These are phyloP conservation scores for Gymnothorax javanicus DNA, from an alignment of 2,797 vertebrate species.

Conservation along the genomic window DNA sequence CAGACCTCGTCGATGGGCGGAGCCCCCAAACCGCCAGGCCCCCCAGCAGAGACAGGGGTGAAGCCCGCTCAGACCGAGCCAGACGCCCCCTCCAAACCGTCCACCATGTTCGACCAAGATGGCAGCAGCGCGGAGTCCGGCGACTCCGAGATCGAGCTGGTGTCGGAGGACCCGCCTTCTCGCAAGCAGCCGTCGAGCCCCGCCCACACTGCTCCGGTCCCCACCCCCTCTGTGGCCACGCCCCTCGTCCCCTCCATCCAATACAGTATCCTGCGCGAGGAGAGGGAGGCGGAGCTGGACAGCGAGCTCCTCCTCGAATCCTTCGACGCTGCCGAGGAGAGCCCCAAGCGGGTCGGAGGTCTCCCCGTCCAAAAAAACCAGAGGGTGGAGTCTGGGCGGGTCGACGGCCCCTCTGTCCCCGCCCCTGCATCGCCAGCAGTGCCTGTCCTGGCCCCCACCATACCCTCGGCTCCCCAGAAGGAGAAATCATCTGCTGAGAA, in stretches of 20 bases:
- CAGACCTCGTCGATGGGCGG: constrained; percentile 11
- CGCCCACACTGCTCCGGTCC: background rate
- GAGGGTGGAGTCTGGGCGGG: constrained; percentile 50
- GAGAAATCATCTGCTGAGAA: constrained; percentile 59
- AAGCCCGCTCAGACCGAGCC: background rate
- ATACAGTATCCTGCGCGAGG: constrained; percentile 95
- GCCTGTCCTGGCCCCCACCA: constrained; percentile 39
- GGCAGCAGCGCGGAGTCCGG: constrained; percentile 90
- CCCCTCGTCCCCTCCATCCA: constrained; percentile 75
- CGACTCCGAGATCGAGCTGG: constrained; percentile 94
- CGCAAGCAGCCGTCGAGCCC: constrained; percentile 56
- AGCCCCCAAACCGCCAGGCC: background rate
- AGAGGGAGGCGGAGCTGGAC: constrained; percentile 95
- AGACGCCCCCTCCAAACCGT: constrained; percentile 42
- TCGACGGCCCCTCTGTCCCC: constrained; percentile 66
- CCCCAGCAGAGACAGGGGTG: background rate
- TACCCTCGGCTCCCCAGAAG: constrained; percentile 52
- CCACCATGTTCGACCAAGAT: constrained; percentile 71
- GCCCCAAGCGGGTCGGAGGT: constrained; percentile 91
- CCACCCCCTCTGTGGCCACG: constrained; percentile 67
- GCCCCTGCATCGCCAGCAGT: constrained; percentile 61
- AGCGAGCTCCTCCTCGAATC: constrained; percentile 97
- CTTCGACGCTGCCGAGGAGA: constrained; percentile 76
- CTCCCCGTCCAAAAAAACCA: constrained; percentile 74
- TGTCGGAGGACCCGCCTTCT: constrained; percentile 85